Evolutionary conservation across 2,113 vertebrate genomes (phyloP).

Genomic region (Strix uralensis): DNA sequence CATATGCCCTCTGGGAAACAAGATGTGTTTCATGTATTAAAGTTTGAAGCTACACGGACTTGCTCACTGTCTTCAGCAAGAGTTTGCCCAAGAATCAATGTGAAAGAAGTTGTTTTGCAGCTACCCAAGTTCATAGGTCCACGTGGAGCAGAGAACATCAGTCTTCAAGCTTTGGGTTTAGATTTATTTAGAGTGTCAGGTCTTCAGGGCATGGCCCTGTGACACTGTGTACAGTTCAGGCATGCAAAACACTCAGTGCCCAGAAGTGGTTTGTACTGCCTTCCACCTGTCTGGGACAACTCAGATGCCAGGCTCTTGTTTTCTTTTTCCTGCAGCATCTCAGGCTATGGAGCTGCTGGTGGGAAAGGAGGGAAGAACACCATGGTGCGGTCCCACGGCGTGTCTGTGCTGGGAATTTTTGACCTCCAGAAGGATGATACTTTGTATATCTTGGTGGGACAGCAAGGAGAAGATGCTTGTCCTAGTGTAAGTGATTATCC

Average conservation of each 20-base stretch:
- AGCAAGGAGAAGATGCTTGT: conserved; percentile 94
- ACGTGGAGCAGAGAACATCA: background rate
- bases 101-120: background rate
- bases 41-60: background rate
- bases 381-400: conserved; percentile 85
- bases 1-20: background rate
- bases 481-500: conserved; percentile 84
- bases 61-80: background rate
- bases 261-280: background rate
- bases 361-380: conserved; percentile 91
- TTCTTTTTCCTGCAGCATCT: conserved; percentile 82
- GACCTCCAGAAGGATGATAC: conserved; percentile 85
- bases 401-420: conserved; percentile 90
- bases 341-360: conserved; percentile 90
- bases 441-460: conserved; percentile 92
- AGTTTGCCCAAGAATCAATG: background rate
- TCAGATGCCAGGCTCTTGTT: background rate
- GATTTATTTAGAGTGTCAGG: background rate
- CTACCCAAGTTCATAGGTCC: background rate
- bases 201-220: background rate
- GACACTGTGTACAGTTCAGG: background rate
- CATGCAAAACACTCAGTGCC: background rate
- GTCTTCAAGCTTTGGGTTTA: background rate
- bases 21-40: background rate
- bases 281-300: background rate